Percentiles rank a stretch among this genome's conserved stretches.
These are phyloP conservation scores for Drosophila busckii DNA, from an alignment of 1,140 invertebrate species.

Conservation along the genomic window DNA sequence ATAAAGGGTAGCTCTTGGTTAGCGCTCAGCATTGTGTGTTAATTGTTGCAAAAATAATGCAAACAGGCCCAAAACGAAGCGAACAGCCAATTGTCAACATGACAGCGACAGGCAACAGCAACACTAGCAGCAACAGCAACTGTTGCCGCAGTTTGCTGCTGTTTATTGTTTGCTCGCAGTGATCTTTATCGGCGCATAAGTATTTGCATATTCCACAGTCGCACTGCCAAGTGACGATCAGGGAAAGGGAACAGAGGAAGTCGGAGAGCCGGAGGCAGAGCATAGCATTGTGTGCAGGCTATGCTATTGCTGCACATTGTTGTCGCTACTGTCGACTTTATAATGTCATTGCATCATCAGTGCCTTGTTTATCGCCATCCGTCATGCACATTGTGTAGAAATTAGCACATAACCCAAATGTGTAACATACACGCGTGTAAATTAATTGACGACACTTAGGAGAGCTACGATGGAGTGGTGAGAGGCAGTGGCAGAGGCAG, in stretches of 20 bases:
- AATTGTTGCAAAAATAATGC: slow-evolving; percentile 64
- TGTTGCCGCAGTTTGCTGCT: slow-evolving; percentile 46
- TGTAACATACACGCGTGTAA: slow-evolving; percentile 68
- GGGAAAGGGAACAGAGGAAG: neutral
- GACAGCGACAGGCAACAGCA: slow-evolving; percentile 53
- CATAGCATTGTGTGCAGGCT: slow-evolving; percentile 33
- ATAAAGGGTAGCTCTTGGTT: slow-evolving; percentile 7
- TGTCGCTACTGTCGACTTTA: slow-evolving; percentile 63
- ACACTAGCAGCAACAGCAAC: slow-evolving; percentile 34
- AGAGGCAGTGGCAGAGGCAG: neutral
- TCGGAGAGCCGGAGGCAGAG: neutral
- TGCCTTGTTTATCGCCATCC: slow-evolving; percentile 67
- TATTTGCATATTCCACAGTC: slow-evolving; percentile 67
- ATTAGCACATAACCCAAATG: slow-evolving; percentile 74
- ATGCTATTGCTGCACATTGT: slow-evolving; percentile 41
- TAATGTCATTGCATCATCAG: slow-evolving; percentile 73
- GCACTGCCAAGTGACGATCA: slow-evolving; percentile 1
- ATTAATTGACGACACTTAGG: slow-evolving; percentile 65
- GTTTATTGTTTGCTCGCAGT: slow-evolving; percentile 53
- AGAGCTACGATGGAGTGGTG: neutral
- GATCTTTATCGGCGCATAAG: slow-evolving; percentile 61
- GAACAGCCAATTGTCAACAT: slow-evolving; percentile 69
- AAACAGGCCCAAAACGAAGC: slow-evolving; percentile 58
- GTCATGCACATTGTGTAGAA: slow-evolving; percentile 75
- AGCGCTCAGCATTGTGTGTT: slow-evolving; percentile 57